Conservation (phyloP, 2,888 invertebrate species). For the Nomada ferruginata region DNA sequence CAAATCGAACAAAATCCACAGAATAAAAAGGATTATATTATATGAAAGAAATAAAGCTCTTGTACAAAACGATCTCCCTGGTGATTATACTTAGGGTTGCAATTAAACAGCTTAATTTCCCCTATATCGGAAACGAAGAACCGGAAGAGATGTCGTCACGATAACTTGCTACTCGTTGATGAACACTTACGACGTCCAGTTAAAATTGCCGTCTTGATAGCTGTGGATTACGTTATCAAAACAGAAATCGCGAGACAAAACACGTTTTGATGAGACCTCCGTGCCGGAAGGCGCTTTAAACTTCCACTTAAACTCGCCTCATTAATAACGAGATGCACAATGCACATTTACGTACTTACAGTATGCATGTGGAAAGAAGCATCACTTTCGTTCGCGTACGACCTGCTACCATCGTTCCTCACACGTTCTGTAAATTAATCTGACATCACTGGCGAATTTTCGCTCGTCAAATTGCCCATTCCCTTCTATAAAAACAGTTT, state of each 20-base stretch:
- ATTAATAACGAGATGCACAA: conserved; percentile 24
- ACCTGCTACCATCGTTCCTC: neutral
- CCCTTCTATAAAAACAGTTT: neutral
- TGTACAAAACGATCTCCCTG: neutral
- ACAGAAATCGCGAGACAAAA: conserved; percentile 37
- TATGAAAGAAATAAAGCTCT: no score
- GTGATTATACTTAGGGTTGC: neutral
- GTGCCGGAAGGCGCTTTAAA: conserved; percentile 35
- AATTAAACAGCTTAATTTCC: neutral
- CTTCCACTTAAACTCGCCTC: conserved; percentile 26
- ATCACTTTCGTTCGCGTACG: conserved; percentile 9
- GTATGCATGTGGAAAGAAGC: neutral
- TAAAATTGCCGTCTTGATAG: conserved; percentile 27
- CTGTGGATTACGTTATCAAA: conserved; percentile 21
- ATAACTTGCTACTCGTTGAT: conserved; percentile 22
- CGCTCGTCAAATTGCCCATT: neutral
- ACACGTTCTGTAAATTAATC: conserved; percentile 26
- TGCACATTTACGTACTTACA: no score
- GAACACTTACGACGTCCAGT: conserved; percentile 28
- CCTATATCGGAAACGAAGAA: conserved; percentile 8
- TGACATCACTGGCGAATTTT: conserved; percentile 1
- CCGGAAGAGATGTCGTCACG: conserved; percentile 41
- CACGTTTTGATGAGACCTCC: neutral
- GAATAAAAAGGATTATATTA: neutral
- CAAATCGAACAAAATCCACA: no score